These are phyloP conservation scores for Dendrolimus houi DNA, from an alignment of 2,888 invertebrate genomes.

Conservation along the genomic window DNA sequence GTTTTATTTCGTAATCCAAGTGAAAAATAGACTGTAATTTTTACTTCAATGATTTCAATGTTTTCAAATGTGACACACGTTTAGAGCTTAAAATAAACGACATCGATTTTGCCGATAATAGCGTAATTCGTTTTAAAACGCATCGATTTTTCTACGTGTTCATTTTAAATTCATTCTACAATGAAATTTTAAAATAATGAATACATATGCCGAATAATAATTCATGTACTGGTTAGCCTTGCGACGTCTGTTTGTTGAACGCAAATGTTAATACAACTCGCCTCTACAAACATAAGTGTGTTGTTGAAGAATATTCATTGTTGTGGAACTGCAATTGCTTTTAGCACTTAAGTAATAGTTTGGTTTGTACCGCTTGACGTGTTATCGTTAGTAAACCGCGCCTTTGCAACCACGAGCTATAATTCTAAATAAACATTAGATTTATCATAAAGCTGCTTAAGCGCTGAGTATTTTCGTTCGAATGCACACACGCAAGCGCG, in stretches of 20 bases:
- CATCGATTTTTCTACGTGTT: not conserved
- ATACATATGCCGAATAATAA: constrained; percentile 11
- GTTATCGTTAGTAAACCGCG: constrained; percentile 21
- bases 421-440: constrained; percentile 21
- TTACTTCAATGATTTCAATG: not conserved
- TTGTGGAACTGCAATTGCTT: constrained; percentile 29
- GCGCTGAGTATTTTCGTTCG: constrained; percentile 18
- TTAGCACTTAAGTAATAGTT: constrained; percentile 41
- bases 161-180: not conserved
- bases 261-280: constrained; percentile 38
- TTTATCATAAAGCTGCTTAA: constrained; percentile 4
- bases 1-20: not conserved
- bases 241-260: constrained; percentile 36
- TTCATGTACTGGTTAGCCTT: constrained; percentile 32
- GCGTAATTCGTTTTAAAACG: not conserved
- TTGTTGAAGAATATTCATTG: not conserved
- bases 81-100: too few relatives aligned
- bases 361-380: constrained; percentile 16
- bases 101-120: not conserved
- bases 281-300: constrained; percentile 12
- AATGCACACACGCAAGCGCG: constrained; percentile 20
- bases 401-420: constrained; percentile 16
- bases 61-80: not conserved
- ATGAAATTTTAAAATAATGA: not conserved
- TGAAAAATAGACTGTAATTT: not conserved